Evolutionary conservation across 2,113 vertebrate species (phyloP), one percentile per base, ranked within the genome.

Genomic region (Aviceda subcristata): DNA sequence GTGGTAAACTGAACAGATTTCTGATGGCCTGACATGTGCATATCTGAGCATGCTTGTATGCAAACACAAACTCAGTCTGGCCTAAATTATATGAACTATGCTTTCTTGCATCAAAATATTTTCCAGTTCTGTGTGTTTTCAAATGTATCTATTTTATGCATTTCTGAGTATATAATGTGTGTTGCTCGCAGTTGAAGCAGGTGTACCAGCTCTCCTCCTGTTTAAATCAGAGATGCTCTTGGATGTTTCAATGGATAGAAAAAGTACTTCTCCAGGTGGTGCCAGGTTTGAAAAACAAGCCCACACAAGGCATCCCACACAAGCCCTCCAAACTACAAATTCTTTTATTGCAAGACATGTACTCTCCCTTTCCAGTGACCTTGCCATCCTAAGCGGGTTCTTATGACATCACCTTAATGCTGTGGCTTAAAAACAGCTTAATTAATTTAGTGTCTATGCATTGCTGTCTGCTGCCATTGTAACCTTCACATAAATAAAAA

Each of bases 381-480:
- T 97, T 97, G 95, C 93, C 32, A 66, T 90, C 62, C 80, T 97
- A 97, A 97, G 96, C 95, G 7, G 77, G 96, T 96, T 96, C 97
- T 98, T 95, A 89, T 94, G 97, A 97, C 97, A 97, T 98, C 97
- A 94, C 81, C 93, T 96, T 97, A 97, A 96, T 97, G 92, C 96
- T 85, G 43, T 38, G 66, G 97, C 95, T 97, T 97, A 97, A 86
- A 85, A 84, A 46, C 68, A 88, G 94, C 88, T 88, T 94, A 97
- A 76, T 91, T 94, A 92, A 94, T 88, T 66, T 94, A 67, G 90
- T 27, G 90, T 69, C 92, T 81, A 82, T 94, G 78, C 81, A 72
- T 91, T 74, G 86, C 71, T 80, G 94, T 77, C 71, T 85, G 41
- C 76, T 82, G 64, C 43, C 60, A 23, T 68, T 98, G 91, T 89